Base-by-base conservation (phyloP, 2,888 invertebrate species). In the Ochlodes sylvanus region DNA sequence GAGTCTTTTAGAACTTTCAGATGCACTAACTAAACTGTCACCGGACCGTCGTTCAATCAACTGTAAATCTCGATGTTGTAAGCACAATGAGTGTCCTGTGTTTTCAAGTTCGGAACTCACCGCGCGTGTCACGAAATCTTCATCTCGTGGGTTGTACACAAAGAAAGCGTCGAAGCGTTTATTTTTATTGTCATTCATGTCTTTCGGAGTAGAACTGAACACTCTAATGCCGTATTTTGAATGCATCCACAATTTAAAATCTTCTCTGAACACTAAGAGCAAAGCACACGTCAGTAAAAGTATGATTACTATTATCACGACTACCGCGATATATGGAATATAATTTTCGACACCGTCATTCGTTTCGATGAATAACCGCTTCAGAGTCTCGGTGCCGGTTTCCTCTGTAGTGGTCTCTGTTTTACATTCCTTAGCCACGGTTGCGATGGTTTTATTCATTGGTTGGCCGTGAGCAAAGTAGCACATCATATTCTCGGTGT, bases 121-220 rank as follows among this genome's bases (percentile, higher is more conserved):
- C 87, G 93, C 96, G 87, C 89, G 95, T 85, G 86, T 96, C 93
- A 95, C 95, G 80, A 94, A 96, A 94, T 93, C 96, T 88, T 94
- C 97, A 94, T 98, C 97, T 76, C 96, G 95, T 76, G 95, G 95
- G 86, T 97, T 96, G 93, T 98, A 98, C 72, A 97, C 96, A 83
- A 98, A 95, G 91, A 98, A 98, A 69, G 97, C 97, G 86, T 98
- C 98, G 88, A 97, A 98, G 10, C 97, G 94, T 78, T 96, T 95
- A 82, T 96, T 96, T 87, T 93, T 94, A 79, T 90, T 92, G 77
- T 93, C 93, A 77, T 94, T 94, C 85, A 94, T 90, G 71, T 94
- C 93, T 77, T 92, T 90, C 55, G 94, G 87, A 70, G 91, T 90
- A 70, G 95, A 95, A 85, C 95, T 95, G 84, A 96, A 96, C 76